Evolutionary conservation across 1,140 invertebrate species (phyloP).

Genomic region (Drosophila ohnishii): DNA sequence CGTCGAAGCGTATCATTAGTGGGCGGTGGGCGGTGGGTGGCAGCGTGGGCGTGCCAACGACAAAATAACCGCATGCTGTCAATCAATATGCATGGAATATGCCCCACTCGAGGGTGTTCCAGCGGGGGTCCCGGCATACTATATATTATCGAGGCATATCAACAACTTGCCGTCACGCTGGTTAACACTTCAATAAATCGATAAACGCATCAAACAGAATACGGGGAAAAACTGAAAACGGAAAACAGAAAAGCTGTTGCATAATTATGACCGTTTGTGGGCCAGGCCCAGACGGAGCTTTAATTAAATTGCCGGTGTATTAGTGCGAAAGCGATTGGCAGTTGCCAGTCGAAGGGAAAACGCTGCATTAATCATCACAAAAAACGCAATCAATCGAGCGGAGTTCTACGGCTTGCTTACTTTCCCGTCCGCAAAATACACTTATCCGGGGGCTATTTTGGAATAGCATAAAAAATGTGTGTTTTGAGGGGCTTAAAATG

Average conservation of each 20-base stretch:
- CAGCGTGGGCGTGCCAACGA: constrained; percentile 36
- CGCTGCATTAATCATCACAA: constrained; percentile 62
- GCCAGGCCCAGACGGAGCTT: constrained; percentile 42
- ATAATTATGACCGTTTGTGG: constrained; percentile 68
- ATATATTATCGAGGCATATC: constrained; percentile 56
- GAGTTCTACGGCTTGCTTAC: constrained; percentile 35
- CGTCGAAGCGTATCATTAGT: constrained; percentile 76
- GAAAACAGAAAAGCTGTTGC: constrained; percentile 74
- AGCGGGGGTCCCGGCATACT: constrained; percentile 19
- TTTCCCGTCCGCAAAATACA: constrained; percentile 18
- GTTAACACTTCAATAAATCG: constrained; percentile 80
- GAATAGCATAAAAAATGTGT: constrained; percentile 5
- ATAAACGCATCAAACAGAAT: constrained; percentile 78
- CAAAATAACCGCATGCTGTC: constrained; percentile 64
- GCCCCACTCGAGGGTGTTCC: constrained; percentile 5
- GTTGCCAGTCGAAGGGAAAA: constrained; percentile 19
- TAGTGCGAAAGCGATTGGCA: constrained; percentile 51
- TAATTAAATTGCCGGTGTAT: constrained; percentile 71
- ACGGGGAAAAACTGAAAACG: constrained; percentile 38
- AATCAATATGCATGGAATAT: constrained; percentile 51
- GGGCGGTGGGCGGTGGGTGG: constrained; percentile 8
- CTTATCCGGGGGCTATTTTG: constrained; percentile 19
- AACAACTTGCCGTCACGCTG: constrained; percentile 72
- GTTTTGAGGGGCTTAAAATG: background rate
- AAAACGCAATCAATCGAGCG: constrained; percentile 74